Conservation (phyloP, 2,113 vertebrate genomes). For the Condylura cristata region DNA sequence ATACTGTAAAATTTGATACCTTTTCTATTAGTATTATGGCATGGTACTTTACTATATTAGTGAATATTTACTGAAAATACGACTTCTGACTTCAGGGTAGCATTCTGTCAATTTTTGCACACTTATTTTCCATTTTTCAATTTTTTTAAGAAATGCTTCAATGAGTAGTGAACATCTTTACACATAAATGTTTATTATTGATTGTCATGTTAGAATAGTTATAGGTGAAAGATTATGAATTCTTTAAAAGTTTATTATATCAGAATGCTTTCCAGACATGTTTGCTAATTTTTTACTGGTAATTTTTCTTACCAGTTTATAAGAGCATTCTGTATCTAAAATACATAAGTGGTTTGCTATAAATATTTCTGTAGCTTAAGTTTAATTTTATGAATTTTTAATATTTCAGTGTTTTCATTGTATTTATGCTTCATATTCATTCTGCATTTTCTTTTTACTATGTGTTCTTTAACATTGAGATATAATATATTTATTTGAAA, state of each 20-base stretch:
- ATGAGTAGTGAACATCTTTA: background rate
- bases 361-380: conserved; percentile 2
- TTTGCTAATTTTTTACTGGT: background rate
- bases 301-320: background rate
- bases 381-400: conserved; percentile 35
- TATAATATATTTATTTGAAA: background rate
- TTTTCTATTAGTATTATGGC: background rate
- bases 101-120: conserved; percentile 27
- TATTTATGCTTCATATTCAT: conserved; percentile 36
- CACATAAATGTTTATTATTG: conserved; percentile 4
- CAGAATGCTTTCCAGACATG: background rate
- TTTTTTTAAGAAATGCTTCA: conserved; percentile 40
- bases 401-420: background rate
- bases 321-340: conserved; percentile 13
- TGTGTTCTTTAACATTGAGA: background rate
- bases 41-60: conserved; percentile 11
- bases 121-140: conserved; percentile 40
- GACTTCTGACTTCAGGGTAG: background rate
- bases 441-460: background rate
- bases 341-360: background rate
- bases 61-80: conserved; percentile 5
- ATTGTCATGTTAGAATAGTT: conserved; percentile 36
- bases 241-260: conserved; percentile 17
- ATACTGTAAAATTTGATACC: background rate
- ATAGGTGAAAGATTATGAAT: background rate